Conservation (phyloP, 2,888 invertebrate species). For the Philopedon plagiatum region DNA sequence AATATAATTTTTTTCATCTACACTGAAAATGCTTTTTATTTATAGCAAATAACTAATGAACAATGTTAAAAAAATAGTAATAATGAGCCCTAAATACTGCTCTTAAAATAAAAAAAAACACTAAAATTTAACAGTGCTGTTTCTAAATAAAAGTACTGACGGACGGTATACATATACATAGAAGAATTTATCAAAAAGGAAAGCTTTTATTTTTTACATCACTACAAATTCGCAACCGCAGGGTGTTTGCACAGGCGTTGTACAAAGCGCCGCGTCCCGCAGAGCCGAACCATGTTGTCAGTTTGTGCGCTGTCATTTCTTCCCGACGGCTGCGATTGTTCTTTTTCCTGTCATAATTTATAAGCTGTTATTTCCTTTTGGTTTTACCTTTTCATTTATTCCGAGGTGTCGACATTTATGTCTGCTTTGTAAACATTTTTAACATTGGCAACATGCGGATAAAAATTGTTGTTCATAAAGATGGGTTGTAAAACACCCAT, state of each 20-base stretch:
- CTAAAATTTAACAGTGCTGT: too few relatives aligned
- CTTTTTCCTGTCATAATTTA: conserved; percentile 55
- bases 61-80: too few relatives aligned
- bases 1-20: too few relatives aligned
- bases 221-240: conserved; percentile 45
- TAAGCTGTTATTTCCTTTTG: conserved; percentile 50
- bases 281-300: conserved; percentile 50
- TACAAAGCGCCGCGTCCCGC: conserved; percentile 53
- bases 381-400: conserved; percentile 52
- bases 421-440: conserved; percentile 45
- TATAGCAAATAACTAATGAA: too few relatives aligned
- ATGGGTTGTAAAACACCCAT: conserved; percentile 28
- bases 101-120: too few relatives aligned
- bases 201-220: neutral
- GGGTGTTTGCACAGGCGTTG: conserved; percentile 52
- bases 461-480: conserved; percentile 20
- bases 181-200: neutral
- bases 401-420: conserved; percentile 49
- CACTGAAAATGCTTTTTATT: too few relatives aligned
- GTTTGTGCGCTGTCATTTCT: conserved; percentile 56
- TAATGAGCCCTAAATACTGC: too few relatives aligned
- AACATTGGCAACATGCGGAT: conserved; percentile 40
- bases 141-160: neutral
- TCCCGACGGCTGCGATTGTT: conserved; percentile 53
- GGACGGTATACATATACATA: neutral